A percentile compares a stretch with the other conserved stretches of the same genome.
phyloP scores from a whole-genome alignment of 2,113 vertebrate genomes.

The Ploceus nigricollis region DNA sequence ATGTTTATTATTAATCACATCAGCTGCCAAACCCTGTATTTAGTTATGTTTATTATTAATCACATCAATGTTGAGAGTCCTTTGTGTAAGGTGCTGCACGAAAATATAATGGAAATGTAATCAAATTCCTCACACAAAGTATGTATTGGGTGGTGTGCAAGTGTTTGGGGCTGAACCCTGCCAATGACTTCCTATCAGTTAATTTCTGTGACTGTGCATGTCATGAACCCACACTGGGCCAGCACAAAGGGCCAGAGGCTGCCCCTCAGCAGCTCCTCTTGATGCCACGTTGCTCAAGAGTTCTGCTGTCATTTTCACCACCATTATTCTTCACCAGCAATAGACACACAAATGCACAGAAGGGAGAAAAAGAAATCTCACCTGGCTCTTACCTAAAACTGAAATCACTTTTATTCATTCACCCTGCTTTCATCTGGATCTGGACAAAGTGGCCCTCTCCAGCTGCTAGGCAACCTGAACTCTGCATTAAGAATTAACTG shows the following conservation, averaged over 20 bases:
- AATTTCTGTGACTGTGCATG: background rate
- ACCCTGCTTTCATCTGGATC: background rate
- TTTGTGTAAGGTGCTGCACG: background rate
- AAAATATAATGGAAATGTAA: background rate
- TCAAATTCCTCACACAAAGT: background rate
- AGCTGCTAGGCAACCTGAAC: conserved; percentile 66
- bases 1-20: background rate
- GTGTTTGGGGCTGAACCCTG: background rate
- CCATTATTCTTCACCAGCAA: background rate
- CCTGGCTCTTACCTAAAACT: background rate
- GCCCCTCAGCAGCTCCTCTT: background rate
- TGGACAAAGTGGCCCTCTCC: conserved; percentile 6
- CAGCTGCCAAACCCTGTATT: background rate
- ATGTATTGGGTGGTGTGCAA: background rate
- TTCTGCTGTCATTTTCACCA: background rate
- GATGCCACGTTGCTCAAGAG: rapidly evolving
- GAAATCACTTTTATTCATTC: conserved; percentile 22
- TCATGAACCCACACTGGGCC: background rate
- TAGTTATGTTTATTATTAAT: background rate
- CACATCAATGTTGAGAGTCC: background rate
- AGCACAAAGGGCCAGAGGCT: background rate
- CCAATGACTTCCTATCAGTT: background rate
- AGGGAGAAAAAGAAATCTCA: background rate
- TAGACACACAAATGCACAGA: background rate
- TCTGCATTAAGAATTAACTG: background rate